Base-by-base conservation (phyloP, 2,797 vertebrate species). In the Sphenopsis melanotis region DNA sequence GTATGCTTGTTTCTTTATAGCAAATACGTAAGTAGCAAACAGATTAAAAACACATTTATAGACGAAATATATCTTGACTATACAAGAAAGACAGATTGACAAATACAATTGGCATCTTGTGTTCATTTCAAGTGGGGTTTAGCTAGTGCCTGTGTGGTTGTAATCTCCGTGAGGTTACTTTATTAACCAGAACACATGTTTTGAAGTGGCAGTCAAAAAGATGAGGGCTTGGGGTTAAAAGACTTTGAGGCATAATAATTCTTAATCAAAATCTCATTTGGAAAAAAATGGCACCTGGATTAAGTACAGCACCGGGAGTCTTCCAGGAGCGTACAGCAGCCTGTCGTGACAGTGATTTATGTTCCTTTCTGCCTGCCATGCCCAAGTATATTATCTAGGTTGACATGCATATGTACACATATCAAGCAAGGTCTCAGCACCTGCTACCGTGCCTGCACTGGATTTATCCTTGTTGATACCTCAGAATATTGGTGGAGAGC, bases 291-390 rank as follows among this genome's bases (percentile, higher is more conserved):
- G 77, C 56, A 72, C 50, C 89, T 89, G 76, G 47, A 94, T 89
- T 95, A 91, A 80, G 60, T 83, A 94, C 83, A 97, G 56, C 66
- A 79, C 18, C 6, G 7, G 82, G 76, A 82, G 56, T 96, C 86
- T 97, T 97, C 97, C 91, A 93, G 88, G 94, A 96, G 89, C 79
- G 89, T 81, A 91, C 77, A 97, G 94, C 97, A 91, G 96, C 89
- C 88, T 91, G 76, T 84, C 81, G 95, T 96, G 97, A 97, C 98
- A 98, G 94, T 98, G 98, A 98, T 98, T 97, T 98, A 98, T 98
- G 95, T 87, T 98, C 95, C 96, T 95, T 96, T 84, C 87, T 87
- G 44, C 70, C 85, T 94, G 29, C 92, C 83, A 69, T 93, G 70
- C 88, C 91, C 65, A 95, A 97, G 94, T 97, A 96, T 96, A 97